Base-by-base conservation (phyloP, 2,888 invertebrate species). In the Lasioglossum leucozonium region DNA sequence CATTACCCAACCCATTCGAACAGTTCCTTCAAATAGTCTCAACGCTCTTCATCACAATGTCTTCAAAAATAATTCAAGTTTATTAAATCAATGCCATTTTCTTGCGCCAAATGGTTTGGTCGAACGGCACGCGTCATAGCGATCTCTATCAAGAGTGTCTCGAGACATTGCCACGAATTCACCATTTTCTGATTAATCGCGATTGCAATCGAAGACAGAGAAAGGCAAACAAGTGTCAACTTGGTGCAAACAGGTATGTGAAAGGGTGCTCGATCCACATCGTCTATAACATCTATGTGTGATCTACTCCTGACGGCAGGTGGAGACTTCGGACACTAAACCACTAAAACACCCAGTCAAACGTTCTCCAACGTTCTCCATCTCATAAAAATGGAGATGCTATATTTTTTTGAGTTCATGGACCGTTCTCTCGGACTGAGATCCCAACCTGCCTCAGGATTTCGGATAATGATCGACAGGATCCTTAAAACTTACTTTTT, bases 401-500 rank as follows among this genome's bases (percentile, higher is more conserved):
- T 55, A 51, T 22, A 22, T 55, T 11, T 4, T 4, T 11, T n/a
- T n/a, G n/a, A 55, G 10, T 55, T n/a, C 55, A n/a, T 11, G 44
- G 16, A 44, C 13, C 4, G 16, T 44, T n/a, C 10, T 4, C 4
- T 62, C 26, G 4, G 13, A 22, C 44, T 4, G n/a, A 84, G 77
- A 76, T 69, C 88, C 88, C 89, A 80, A 89, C 67, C 81, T 82
- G 85, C 77, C 69, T 86, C 47, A 37, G 62, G 44, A 80, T 79
- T 37, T 5, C 34, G 67, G 58, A 51, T 58, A 71, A 55, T 11
- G 37, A 34, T 62, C 72, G 22, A 40, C 22, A 67, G 13, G 58
- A 47, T 40, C n/a, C 79, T 51, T 65, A 13, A 62, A 26, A 91
- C 94, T 94, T 94, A 96, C 96, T 95, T 98, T 98, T 95, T 99